phyloP scores from a whole-genome alignment of 2,888 invertebrate genomes.

The Hypselothyrea guttata region DNA sequence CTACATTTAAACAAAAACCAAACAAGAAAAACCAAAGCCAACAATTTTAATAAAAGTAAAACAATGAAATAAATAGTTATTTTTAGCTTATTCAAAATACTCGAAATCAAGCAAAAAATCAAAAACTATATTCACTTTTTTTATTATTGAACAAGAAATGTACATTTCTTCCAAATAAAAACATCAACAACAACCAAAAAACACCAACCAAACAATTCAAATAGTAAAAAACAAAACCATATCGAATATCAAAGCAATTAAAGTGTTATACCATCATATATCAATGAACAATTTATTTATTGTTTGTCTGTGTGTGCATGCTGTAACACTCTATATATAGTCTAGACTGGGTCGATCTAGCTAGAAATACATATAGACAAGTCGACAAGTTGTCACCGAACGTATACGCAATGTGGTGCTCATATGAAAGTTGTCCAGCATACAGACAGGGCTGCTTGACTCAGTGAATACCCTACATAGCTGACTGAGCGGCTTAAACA shows the following conservation, averaged over 20 bases:
- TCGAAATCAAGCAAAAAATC: constrained; percentile 39
- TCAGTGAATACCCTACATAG: no score
- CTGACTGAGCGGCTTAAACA: no score
- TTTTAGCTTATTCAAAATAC: constrained; percentile 79
- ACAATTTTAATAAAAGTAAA: constrained; percentile 75
- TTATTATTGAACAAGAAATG: constrained; percentile 68
- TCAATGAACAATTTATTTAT: constrained; percentile 51
- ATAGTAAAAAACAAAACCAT: constrained; percentile 21
- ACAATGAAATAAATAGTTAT: constrained; percentile 79
- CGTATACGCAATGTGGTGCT: no score
- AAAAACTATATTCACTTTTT: constrained; percentile 48
- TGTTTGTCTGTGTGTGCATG: constrained; percentile 47
- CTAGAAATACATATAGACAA: no score
- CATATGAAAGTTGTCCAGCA: no score
- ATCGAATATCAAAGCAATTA: constrained; percentile 49
- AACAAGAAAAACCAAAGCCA: constrained; percentile 68
- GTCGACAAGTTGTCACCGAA: no score
- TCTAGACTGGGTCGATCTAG: no score
- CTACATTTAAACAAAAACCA: constrained; percentile 78
- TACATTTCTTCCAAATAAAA: constrained; percentile 69
- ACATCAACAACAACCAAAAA: constrained; percentile 56
- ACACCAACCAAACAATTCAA: constrained; percentile 19
- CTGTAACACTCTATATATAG: constrained; percentile 1
- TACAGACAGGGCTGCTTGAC: no score
- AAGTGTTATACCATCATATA: constrained; percentile 70